Conservation (phyloP, 1,140 invertebrate species). For the Drosophila saltans region DNA sequence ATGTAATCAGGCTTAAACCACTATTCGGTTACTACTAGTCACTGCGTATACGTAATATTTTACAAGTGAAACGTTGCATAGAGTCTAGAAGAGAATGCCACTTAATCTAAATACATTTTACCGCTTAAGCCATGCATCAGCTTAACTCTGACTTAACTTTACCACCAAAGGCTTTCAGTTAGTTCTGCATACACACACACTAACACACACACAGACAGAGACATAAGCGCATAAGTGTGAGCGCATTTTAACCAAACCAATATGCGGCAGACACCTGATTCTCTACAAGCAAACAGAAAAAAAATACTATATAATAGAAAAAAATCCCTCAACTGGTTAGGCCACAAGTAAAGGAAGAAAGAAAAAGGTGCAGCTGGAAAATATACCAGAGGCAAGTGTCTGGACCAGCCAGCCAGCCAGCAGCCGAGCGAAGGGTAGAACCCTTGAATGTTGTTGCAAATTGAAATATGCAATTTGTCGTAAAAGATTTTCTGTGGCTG, state of each 20-base stretch:
- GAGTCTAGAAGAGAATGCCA: slow-evolving; percentile 52
- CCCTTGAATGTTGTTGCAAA: slow-evolving; percentile 73
- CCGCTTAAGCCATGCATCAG: slow-evolving; percentile 78
- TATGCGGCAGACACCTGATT: slow-evolving; percentile 77
- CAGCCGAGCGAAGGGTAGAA: neutral
- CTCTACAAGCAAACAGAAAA: slow-evolving; percentile 27
- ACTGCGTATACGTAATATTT: slow-evolving; percentile 57
- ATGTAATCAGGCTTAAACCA: slow-evolving; percentile 38
- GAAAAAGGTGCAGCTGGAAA: neutral
- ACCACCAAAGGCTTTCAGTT: slow-evolving; percentile 31
- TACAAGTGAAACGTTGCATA: neutral
- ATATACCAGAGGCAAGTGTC: slow-evolving; percentile 30
- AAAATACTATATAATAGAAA: slow-evolving; percentile 1
- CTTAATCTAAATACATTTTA: slow-evolving; percentile 79
- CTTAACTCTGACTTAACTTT: slow-evolving; percentile 71
- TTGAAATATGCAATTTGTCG: slow-evolving; percentile 82
- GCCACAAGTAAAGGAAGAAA: slow-evolving; percentile 10
- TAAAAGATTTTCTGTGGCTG: slow-evolving; percentile 73
- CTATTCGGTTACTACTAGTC: slow-evolving; percentile 15
- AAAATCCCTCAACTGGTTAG: slow-evolving; percentile 13
- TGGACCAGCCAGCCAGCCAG: slow-evolving; percentile 39
- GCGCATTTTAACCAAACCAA: slow-evolving; percentile 74
- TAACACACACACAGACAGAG: neutral
- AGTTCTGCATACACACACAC: slow-evolving; percentile 50
- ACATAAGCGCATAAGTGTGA: slow-evolving; percentile 33